Evolutionary conservation across 2,797 vertebrate genomes (phyloP), one percentile per base, ranked within the genome.

Genomic region (Carcharodon carcharias): DNA sequence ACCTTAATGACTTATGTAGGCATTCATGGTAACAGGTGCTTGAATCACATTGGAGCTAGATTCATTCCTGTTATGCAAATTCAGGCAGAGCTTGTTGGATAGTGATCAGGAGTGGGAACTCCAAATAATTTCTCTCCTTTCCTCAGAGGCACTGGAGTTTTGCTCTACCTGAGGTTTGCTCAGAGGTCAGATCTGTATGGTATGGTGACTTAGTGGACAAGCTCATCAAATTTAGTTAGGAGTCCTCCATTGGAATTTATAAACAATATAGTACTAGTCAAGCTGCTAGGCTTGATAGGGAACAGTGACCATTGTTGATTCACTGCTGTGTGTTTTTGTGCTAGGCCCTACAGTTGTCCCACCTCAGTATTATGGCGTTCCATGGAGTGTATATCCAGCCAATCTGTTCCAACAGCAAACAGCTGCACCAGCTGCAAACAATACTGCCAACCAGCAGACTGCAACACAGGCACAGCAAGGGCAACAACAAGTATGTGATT

Each of bases 391-490:
- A 96, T 99, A 99, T 98, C 99, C 99, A 95, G 99, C 99, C 97
- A 99, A 99, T 97, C 98, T 99, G 97, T 99, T 99, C 97, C 99
- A 99, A 97, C 99, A 99, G 96, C 99, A 99, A 98, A 98, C 99
- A 96, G 98, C 98, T 67, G 98, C 99, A 67, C 98, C 97, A 73
- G 97, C 97, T 97, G 98, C 99, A 97, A 99, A 98, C 97, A 99
- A 98, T 97, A 98, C 98, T 88, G 98, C 98, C 97, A 99, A 98
- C 98, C 99, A 99, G 97, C 99, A 99, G 97, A 98, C 98, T 0
- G 98, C 99, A 97, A 99, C 98, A 97, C 99, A 99, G 98, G 98
- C 99, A 96, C 98, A 98, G 85, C 98, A 98, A 97, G 98, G 98
- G 96, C 99, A 99, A 97, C 99, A 98, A 96, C 99, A 98, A 98